Base-by-base conservation (phyloP, 2,113 vertebrate genomes). In the Thalassoma bifasciatum region DNA sequence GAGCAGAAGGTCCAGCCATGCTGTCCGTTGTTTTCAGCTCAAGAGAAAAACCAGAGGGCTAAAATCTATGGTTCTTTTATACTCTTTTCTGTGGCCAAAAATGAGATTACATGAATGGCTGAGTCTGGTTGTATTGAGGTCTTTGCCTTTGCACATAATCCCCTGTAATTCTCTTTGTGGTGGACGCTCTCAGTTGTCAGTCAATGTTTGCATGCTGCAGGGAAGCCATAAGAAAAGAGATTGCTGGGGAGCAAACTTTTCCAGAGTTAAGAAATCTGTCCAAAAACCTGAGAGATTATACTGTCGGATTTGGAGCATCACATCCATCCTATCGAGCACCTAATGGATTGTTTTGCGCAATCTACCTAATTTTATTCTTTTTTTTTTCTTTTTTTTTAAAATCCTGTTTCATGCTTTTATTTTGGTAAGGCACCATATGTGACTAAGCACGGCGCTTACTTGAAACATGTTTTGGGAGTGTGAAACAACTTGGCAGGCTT, bases 161-260 rank as follows among this genome's bases (percentile, higher is more conserved):
- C 79, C 21, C 66, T 79, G 82, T 92, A 86, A 90, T 91, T 90
- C 88, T 87, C 88, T 89, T 88, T 89, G 85, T 89, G 81, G 44
- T 63, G 52, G 79, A 84, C 53, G 19, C 73, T 77, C 61, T 88
- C 77, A 64, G 73, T 81, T 89, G 87, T 86, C 84, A 70, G 40
- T 63, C 73, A 83, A 80, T 87, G 79, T 83, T 46, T 77, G 77
- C 71, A 42, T 69, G 50, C 80, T 71, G 68, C 67, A 70, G 66
- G 77, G 59, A 34, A 44, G 44, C 49, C 23, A 40, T 54, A 75
- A 50, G 75, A 65, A 40, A 73, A 49, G 75, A 30, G 63, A 81
- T 49, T 34, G 42, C 46, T 37, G 51, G 30, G 67, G 23, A 66
- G 59, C 54, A 61, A 68, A 51, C 9, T 54, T 57, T 56, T 19